These are phyloP conservation scores for Caradrina clavipalpis DNA, from an alignment of 2,888 invertebrate species.

Conservation along the genomic window DNA sequence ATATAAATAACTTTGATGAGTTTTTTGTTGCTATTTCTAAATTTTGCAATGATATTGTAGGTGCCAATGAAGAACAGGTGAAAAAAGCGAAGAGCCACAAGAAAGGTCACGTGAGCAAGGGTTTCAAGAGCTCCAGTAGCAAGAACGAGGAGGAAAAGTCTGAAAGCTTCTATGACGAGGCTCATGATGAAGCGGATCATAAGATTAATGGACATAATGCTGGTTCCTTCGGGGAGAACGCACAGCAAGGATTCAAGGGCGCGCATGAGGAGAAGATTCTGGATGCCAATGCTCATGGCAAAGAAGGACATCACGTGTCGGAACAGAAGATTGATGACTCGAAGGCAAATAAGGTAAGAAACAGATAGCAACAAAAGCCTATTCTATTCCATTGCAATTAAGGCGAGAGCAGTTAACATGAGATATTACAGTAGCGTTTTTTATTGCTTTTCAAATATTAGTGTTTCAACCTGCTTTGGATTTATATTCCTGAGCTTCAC, in stretches of 20 bases:
- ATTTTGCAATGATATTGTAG: constrained; percentile 66
- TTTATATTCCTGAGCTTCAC: background rate
- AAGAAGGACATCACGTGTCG: constrained; percentile 91
- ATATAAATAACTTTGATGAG: constrained; percentile 33
- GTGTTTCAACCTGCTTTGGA: background rate
- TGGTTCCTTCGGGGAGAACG: constrained; percentile 91
- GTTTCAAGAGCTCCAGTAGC: constrained; percentile 92
- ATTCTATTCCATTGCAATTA: background rate
- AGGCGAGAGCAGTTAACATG: background rate
- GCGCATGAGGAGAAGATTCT: constrained; percentile 91
- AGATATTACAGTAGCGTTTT: background rate
- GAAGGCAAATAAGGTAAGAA: constrained; percentile 90
- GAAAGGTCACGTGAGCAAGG: constrained; percentile 92
- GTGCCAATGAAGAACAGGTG: constrained; percentile 89
- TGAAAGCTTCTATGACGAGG: constrained; percentile 92
- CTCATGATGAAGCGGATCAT: constrained; percentile 92
- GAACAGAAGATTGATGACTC: constrained; percentile 90
- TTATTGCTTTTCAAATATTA: no score
- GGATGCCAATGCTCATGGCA: constrained; percentile 90
- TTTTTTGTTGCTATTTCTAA: constrained; percentile 30
- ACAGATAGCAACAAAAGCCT: no score
- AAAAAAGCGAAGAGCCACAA: constrained; percentile 91
- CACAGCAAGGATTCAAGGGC: constrained; percentile 91
- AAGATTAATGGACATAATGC: constrained; percentile 90
- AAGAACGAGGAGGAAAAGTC: constrained; percentile 93